Base-by-base conservation (phyloP, 1,140 invertebrate species). In the Diorhabda carinulata region DNA sequence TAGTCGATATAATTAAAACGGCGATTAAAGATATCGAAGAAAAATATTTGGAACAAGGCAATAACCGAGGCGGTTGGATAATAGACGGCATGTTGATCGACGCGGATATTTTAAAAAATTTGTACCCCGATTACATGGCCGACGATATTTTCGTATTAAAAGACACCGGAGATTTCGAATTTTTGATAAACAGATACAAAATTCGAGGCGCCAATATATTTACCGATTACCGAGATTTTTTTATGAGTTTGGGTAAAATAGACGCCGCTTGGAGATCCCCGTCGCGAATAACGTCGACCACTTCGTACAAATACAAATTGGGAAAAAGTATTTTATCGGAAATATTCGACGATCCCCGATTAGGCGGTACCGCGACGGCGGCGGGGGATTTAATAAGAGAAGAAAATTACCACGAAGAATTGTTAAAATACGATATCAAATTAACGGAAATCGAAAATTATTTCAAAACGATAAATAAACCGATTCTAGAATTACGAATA, bases 31-130 rank as follows among this genome's bases (percentile, higher is more conserved):
- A 71, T 43, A 76, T 80, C 57, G 83, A 85, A 67, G 74, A 76
- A n/a, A 68, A 77, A 68, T 70, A 72, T 69, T 47, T 74, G 70
- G 52, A 77, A 70, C 6, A 71, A 70, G 56, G 75, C 68, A 73
- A 73, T 70, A 64, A 69, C 70, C 63, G 80, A 65, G 82, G 83
- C 9, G 84, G 84, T 66, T 88, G 83, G 82, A 82, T 89, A 69
- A 77, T 89, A 43, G 86, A 88, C 77, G 85, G 82, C 3, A 83
- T 88, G 79, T 78, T 82, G 42, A 74, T 79, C 9, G 79, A 84
- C 70, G 47, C 78, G n/a, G 81, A 85, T 69, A 78, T 81, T 71
- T 83, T 86, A 79, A 74, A 76, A 65, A 78, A 76, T 66, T 72
- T 88, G 4, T 74, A 68, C 40, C 72, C 77, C 25, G 79, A 82